Conservation (phyloP, 2,113 vertebrate species). For the Monopterus albus region DNA sequence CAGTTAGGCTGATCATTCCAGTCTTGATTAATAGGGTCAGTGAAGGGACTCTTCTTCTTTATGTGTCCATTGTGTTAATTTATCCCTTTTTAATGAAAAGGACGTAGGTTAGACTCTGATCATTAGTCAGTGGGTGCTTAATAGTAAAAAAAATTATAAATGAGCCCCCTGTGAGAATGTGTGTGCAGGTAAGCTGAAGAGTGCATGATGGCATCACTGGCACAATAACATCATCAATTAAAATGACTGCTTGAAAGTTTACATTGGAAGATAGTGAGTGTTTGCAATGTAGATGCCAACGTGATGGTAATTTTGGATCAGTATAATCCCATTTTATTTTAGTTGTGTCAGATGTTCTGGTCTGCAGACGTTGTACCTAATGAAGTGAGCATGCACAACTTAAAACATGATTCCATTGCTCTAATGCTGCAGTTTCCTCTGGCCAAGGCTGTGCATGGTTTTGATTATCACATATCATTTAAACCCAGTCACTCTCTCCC, state of each 20-base stretch:
- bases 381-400: slow-evolving; percentile 46
- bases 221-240: slow-evolving; percentile 47
- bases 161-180: slow-evolving; percentile 5
- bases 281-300: slow-evolving; percentile 39
- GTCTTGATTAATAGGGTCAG: slow-evolving; percentile 71
- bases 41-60: slow-evolving; percentile 45
- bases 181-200: slow-evolving; percentile 3
- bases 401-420: slow-evolving; percentile 36
- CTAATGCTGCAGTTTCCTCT: slow-evolving; percentile 20
- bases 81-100: slow-evolving; percentile 73
- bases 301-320: slow-evolving; percentile 45
- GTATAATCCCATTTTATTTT: slow-evolving; percentile 66
- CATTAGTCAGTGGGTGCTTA: slow-evolving; percentile 28
- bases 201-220: slow-evolving; percentile 48
- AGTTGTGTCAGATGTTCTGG: slow-evolving; percentile 65
- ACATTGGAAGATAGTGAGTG: slow-evolving; percentile 52
- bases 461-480: slow-evolving; percentile 71
- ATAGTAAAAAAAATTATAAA: slow-evolving; percentile 24
- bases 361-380: slow-evolving; percentile 48
- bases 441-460: slow-evolving; percentile 64
- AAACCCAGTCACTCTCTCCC: slow-evolving; percentile 54
- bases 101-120: slow-evolving; percentile 52
- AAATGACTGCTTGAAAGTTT: slow-evolving; percentile 58
- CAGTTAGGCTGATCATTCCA: slow-evolving; percentile 65
- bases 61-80: slow-evolving; percentile 69